These are phyloP conservation scores for Habropoda laboriosa DNA, from an alignment of 1,140 invertebrate genomes.

Conservation along the genomic window DNA sequence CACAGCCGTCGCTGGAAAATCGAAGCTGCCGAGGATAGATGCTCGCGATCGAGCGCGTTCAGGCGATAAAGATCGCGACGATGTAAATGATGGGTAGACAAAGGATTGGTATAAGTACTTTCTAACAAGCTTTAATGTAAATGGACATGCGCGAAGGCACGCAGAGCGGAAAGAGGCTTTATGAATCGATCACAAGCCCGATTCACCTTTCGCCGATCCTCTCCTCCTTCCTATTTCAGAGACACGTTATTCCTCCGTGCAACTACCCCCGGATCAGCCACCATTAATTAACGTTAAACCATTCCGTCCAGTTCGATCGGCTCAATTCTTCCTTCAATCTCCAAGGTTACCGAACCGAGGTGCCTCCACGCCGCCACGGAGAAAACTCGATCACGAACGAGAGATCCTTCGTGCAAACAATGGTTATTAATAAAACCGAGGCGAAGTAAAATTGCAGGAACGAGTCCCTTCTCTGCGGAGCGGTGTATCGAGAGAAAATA, in stretches of 20 bases:
- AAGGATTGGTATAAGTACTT: conserved; percentile 31
- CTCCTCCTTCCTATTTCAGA: background rate
- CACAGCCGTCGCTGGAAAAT: conserved; percentile 4
- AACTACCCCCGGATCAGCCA: background rate
- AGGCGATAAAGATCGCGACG: background rate
- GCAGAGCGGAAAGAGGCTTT: background rate
- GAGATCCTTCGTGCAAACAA: background rate
- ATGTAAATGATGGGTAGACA: conserved; percentile 30
- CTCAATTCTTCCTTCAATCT: conserved; percentile 15
- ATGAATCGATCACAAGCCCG: conserved; percentile 34
- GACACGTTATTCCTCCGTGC: conserved; percentile 34
- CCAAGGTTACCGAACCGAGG: conserved; percentile 21
- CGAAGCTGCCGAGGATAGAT: conserved; percentile 26
- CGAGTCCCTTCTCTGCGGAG: too few species aligned
- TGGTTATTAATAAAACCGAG: background rate
- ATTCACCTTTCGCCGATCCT: conserved; percentile 21
- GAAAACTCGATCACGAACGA: too few species aligned
- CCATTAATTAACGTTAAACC: conserved; percentile 53
- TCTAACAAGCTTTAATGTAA: conserved; percentile 48
- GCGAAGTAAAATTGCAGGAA: background rate
- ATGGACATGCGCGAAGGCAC: background rate
- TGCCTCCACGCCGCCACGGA: background rate
- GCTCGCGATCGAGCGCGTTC: background rate
- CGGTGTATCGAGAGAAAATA: background rate
- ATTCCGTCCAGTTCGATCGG: background rate